Conservation (phyloP, 2,888 invertebrate genomes). For the Drosophila putrida region DNA sequence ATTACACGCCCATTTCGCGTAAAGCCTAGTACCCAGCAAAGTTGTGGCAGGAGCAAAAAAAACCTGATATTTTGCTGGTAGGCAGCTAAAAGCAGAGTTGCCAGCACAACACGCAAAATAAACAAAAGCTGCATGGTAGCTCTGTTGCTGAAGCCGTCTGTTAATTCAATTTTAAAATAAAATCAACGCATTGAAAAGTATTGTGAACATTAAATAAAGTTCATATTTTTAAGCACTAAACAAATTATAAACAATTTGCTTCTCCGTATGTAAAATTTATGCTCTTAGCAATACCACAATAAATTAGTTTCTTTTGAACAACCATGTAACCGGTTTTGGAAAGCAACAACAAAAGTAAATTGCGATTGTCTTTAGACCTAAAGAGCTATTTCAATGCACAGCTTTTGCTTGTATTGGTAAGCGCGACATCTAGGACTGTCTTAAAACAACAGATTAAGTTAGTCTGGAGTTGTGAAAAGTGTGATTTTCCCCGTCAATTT, state of each 20-base stretch:
- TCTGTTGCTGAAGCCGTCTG: no score
- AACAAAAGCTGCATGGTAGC: no score
- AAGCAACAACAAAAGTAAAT: conserved; percentile 19
- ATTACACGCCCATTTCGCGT: no score
- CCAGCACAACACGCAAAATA: no score
- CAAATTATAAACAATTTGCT: background rate
- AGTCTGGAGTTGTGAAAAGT: conserved; percentile 42
- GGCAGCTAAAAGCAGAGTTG: no score
- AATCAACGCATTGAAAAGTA: no score
- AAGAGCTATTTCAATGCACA: conserved; percentile 50
- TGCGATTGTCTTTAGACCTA: conserved; percentile 33
- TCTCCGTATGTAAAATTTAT: background rate
- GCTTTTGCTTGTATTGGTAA: conserved; percentile 26
- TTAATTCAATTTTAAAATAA: no score
- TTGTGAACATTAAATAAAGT: no score
- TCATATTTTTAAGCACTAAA: background rate
- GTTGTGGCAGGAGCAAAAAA: no score
- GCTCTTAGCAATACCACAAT: conserved; percentile 3
- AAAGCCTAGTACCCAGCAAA: no score
- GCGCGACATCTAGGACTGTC: conserved; percentile 30
- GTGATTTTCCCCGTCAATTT: conserved; percentile 8
- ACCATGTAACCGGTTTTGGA: conserved; percentile 50
- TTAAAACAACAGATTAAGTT: conserved; percentile 42
- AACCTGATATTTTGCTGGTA: no score
- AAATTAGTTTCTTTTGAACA: conserved; percentile 39